Conservation (phyloP, 2,888 invertebrate species). For the Crossocerus cetratus region DNA sequence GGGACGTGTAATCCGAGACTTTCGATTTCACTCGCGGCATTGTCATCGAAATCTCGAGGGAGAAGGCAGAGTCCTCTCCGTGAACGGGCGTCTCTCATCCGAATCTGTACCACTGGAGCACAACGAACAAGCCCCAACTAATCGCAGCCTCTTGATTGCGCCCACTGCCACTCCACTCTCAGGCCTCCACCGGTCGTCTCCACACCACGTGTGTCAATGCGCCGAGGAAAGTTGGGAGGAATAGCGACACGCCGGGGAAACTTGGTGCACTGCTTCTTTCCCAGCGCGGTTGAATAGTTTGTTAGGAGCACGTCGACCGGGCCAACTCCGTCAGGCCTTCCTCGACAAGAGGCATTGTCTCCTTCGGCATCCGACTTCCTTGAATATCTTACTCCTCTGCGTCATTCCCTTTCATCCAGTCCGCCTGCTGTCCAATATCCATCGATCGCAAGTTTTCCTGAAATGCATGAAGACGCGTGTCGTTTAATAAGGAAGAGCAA, state of each 20-base stretch:
- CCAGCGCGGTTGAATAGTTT: constrained; percentile 55
- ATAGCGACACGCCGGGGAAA: no score
- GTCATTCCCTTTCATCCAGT: neutral
- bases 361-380: neutral
- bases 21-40: neutral
- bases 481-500: neutral
- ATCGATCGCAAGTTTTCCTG: neutral
- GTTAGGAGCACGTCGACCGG: constrained; percentile 44
- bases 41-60: no score
- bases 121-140: neutral
- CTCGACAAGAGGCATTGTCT: constrained; percentile 28
- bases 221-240: no score
- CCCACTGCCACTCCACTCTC: neutral
- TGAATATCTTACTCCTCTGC: neutral
- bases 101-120: neutral
- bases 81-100: no score
- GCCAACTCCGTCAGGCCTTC: constrained; percentile 24
- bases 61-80: no score
- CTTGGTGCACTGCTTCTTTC: neutral
- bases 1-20: neutral
- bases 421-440: neutral
- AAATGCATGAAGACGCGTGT: neutral
- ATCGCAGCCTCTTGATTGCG: neutral
- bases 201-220: no score
- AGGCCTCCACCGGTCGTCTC: no score